Evolutionary conservation across 2,113 vertebrate genomes (phyloP), one percentile per base, ranked within the genome.

Genomic region (Delphinapterus leucas): DNA sequence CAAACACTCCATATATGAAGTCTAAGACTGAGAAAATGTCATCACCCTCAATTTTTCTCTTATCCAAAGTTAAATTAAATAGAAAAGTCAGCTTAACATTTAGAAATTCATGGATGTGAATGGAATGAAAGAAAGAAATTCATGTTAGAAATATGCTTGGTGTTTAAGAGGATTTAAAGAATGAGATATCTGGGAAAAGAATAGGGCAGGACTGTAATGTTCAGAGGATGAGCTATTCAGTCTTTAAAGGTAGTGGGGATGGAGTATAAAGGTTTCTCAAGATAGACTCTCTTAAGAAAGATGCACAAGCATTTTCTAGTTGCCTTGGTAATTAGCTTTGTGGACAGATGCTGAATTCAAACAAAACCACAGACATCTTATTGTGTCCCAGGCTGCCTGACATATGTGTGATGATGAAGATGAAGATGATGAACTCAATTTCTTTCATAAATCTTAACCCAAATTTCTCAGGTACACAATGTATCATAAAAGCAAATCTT

Each of bases 261-360:
- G 28, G 31, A 91, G 2, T n/a, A 93, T 49, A 96, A 98, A 55
- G 38, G 3, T 65, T 97, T 88, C 55, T 77, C 74, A 68, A 91
- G 80, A 87, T 33, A 36, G 31, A 77, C 28, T 88, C n/a, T 94
- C 91, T 67, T 79, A 88, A 82, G 67, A 83, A 94, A 60, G 88
- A 84, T 9, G 49, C 82, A n/a, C 28, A 81, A 67, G 15, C 55
- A 47, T 74, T 90, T 93, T 60, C 87, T 36, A 94, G 74, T 84
- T 88, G 84, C 58, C 90, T 90, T 94, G 86, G 65, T 61, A 60
- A 60, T 80, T 93, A 65, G 67, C 36, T 97, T 87, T 83, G 85
- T 82, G 60, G 60, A 18, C 81, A 98, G 90, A 90, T 71, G 80
- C 71, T 85, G 60, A 85, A 95, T 96, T 90, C 85, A 90, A 94